These are phyloP conservation scores for Shinisaurus crocodilurus DNA, from an alignment of 2,113 vertebrate genomes.

Conservation along the genomic window DNA sequence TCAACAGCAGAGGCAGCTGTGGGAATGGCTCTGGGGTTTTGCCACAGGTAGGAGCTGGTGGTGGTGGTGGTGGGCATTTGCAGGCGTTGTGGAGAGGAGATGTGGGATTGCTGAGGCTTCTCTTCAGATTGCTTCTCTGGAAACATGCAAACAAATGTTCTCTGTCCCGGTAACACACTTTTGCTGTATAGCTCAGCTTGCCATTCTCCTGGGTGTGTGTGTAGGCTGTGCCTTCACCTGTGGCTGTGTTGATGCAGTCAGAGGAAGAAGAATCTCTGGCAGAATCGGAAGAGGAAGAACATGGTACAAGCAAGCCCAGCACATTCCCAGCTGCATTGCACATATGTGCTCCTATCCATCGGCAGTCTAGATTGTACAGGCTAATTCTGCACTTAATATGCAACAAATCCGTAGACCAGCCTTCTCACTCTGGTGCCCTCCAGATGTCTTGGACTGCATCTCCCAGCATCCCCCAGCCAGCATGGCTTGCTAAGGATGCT, in stretches of 20 bases:
- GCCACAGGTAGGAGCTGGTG: constrained; percentile 51
- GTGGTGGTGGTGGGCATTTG: fast-evolving
- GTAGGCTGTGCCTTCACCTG: neutral
- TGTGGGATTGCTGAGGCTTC: neutral
- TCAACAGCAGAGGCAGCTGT: constrained; percentile 60
- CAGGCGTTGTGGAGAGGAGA: neutral
- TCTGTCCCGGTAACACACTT: neutral
- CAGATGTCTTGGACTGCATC: too few relatives aligned
- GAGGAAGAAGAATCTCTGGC: neutral
- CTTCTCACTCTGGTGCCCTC: too few relatives aligned
- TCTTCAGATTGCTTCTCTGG: neutral
- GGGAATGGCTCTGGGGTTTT: constrained; percentile 47
- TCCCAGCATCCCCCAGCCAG: too few relatives aligned
- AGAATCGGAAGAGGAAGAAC: neutral
- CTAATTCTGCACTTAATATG: neutral
- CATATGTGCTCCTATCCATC: neutral
- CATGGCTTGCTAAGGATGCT: too few relatives aligned
- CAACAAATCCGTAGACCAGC: neutral
- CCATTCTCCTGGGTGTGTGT: neutral
- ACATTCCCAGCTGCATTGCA: neutral
- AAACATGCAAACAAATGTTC: neutral
- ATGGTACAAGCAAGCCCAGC: neutral
- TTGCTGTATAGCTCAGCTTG: neutral
- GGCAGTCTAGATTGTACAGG: neutral
- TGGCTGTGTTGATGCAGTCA: neutral